These are phyloP conservation scores for Zaprionus davidi DNA, from an alignment of 1,140 invertebrate genomes.

Conservation along the genomic window DNA sequence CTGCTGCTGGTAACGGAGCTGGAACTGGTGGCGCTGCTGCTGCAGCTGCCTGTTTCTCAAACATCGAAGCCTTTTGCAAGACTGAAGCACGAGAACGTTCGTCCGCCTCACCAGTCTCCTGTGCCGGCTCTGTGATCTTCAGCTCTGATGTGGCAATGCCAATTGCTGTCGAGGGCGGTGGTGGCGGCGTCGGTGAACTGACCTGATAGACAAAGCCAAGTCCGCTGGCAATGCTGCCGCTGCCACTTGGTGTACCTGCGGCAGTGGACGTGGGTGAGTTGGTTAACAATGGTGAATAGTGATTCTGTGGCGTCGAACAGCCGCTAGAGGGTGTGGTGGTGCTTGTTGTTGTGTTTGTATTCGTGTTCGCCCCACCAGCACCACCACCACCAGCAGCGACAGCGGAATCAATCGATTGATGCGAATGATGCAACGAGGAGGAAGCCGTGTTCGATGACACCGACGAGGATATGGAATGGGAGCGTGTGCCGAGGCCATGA, in stretches of 20 bases:
- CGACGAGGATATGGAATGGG: slow-evolving; percentile 82
- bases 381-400: slow-evolving; percentile 79
- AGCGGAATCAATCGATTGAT: slow-evolving; percentile 81
- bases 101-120: slow-evolving; percentile 56
- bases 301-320: slow-evolving; percentile 81
- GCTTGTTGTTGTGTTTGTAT: slow-evolving; percentile 66
- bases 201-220: slow-evolving; percentile 76
- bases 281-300: slow-evolving; percentile 81
- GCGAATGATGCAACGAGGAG: slow-evolving; percentile 81
- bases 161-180: slow-evolving; percentile 11
- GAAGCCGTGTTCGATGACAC: slow-evolving; percentile 65
- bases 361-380: slow-evolving; percentile 54
- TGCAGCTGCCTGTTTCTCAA: slow-evolving; percentile 80
- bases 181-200: slow-evolving; percentile 77
- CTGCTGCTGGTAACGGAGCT: slow-evolving; percentile 8
- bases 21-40: slow-evolving; percentile 43
- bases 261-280: slow-evolving; percentile 83
- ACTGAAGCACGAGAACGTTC: slow-evolving; percentile 80
- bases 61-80: slow-evolving; percentile 83
- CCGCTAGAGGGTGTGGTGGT: slow-evolving; percentile 78
- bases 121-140: not conserved
- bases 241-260: slow-evolving; percentile 78
- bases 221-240: slow-evolving; percentile 69
- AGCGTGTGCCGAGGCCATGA: slow-evolving; percentile 67
- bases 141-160: not conserved